Evolutionary conservation across 1,140 invertebrate species (phyloP).

Genomic region (Ips typographus): DNA sequence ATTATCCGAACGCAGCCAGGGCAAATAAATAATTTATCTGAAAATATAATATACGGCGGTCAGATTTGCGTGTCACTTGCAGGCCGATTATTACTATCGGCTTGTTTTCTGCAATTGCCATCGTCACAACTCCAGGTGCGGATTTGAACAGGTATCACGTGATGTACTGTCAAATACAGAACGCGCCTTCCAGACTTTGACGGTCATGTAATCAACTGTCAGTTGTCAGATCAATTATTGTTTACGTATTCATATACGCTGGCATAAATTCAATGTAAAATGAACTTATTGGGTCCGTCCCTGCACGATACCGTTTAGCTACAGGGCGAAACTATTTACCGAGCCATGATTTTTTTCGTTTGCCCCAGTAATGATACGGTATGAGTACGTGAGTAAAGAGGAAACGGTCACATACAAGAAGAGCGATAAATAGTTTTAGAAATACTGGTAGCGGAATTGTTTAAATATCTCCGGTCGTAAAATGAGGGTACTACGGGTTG

Average conservation of each 20-base stretch:
- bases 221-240: neutral
- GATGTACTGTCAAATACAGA: neutral
- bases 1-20: constrained; percentile 19
- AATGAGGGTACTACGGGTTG: constrained; percentile 4
- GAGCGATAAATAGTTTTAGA: constrained; percentile 26
- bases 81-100: constrained; percentile 16
- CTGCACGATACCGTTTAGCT: constrained; percentile 13
- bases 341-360: constrained; percentile 6
- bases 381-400: constrained; percentile 25
- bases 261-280: neutral
- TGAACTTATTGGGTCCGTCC: neutral
- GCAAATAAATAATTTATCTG: constrained; percentile 30
- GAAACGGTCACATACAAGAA: constrained; percentile 22
- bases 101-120: constrained; percentile 4
- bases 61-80: constrained; percentile 29
- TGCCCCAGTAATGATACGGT: constrained; percentile 16
- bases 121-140: neutral
- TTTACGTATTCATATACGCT: neutral
- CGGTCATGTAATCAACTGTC: neutral
- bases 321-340: constrained; percentile 27
- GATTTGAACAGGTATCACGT: neutral
- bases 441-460: constrained; percentile 26
- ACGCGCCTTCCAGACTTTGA: neutral
- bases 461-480: constrained; percentile 18
- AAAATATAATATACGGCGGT: constrained; percentile 21